Evolutionary conservation across 2,797 vertebrate genomes (phyloP).

Genomic region (Gephyroberyx darwinii): DNA sequence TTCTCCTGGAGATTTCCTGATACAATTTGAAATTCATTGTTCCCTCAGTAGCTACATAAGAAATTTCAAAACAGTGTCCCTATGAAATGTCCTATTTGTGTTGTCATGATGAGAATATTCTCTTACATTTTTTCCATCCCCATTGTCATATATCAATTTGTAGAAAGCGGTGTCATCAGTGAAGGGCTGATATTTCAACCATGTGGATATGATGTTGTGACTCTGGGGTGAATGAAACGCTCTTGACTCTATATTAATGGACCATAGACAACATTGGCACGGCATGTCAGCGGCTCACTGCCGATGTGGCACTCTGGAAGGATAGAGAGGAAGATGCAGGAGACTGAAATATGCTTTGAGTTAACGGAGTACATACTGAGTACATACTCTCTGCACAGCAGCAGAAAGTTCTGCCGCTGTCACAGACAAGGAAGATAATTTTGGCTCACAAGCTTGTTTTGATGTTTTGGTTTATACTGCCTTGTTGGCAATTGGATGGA

Average conservation of each 20-base stretch:
- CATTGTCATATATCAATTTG: slow-evolving; percentile 20
- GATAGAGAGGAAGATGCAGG: slow-evolving; percentile 38
- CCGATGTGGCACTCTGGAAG: slow-evolving; percentile 17
- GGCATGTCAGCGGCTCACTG: slow-evolving; percentile 35
- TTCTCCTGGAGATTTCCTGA: no score
- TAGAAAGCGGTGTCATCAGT: slow-evolving; percentile 26
- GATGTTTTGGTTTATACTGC: slow-evolving; percentile 50
- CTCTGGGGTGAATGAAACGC: slow-evolving; percentile 57
- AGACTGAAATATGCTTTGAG: slow-evolving; percentile 56
- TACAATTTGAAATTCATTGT: no score
- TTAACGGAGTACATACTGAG: slow-evolving; percentile 60
- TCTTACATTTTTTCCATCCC: background rate
- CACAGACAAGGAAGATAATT: slow-evolving; percentile 43
- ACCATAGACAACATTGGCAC: slow-evolving; percentile 37
- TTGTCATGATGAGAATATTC: slow-evolving; percentile 6
- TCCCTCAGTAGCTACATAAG: no score
- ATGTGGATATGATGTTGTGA: slow-evolving; percentile 42
- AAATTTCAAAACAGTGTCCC: slow-evolving; percentile 3
- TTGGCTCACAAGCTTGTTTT: slow-evolving; percentile 51
- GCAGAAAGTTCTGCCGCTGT: slow-evolving; percentile 28
- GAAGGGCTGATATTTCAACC: slow-evolving; percentile 33
- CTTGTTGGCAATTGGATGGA: slow-evolving; percentile 52
- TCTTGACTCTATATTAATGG: slow-evolving; percentile 67
- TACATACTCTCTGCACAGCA: slow-evolving; percentile 37
- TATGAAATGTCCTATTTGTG: slow-evolving; percentile 33